Evolutionary conservation across 2,797 vertebrate genomes (phyloP).

Genomic region (Limosa lapponica): DNA sequence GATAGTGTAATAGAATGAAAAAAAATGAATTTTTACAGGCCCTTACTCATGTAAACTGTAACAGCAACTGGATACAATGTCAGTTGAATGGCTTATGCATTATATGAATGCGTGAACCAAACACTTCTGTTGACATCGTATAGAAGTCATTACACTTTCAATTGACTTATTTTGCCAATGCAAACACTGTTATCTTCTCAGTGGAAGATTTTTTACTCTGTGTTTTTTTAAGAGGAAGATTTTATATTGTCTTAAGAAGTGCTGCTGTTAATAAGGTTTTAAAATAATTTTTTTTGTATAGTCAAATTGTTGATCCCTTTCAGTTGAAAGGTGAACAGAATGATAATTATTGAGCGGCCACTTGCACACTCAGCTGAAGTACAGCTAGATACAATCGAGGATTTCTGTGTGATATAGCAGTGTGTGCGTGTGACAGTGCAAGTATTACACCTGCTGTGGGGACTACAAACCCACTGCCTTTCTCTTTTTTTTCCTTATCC

Average conservation of each 20-base stretch:
- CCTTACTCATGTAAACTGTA: slow-evolving; percentile 29
- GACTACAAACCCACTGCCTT: not conserved
- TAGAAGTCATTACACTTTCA: slow-evolving; percentile 36
- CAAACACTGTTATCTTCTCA: slow-evolving; percentile 5
- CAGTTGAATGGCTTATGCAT: slow-evolving; percentile 20
- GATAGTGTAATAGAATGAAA: slow-evolving; percentile 27
- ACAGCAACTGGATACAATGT: slow-evolving; percentile 16
- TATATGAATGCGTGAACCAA: slow-evolving; percentile 26
- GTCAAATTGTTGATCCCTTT: not conserved
- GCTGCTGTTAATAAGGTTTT: not conserved
- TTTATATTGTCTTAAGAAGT: not conserved
- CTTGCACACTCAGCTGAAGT: not conserved
- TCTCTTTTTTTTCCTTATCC: not conserved
- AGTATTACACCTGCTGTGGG: not conserved
- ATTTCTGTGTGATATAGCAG: not conserved
- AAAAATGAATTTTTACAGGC: slow-evolving; percentile 10
- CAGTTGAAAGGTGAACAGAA: not conserved
- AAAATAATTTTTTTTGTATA: not conserved
- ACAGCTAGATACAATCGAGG: not conserved
- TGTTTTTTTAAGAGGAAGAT: not conserved
- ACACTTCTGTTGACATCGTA: slow-evolving; percentile 42
- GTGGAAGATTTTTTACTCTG: not conserved
- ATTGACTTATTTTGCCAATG: slow-evolving; percentile 51
- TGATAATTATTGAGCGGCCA: not conserved
- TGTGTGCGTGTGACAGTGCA: not conserved